Evolutionary conservation across 1,140 invertebrate species (phyloP).

Genomic region (Tetraneura akinire): DNA sequence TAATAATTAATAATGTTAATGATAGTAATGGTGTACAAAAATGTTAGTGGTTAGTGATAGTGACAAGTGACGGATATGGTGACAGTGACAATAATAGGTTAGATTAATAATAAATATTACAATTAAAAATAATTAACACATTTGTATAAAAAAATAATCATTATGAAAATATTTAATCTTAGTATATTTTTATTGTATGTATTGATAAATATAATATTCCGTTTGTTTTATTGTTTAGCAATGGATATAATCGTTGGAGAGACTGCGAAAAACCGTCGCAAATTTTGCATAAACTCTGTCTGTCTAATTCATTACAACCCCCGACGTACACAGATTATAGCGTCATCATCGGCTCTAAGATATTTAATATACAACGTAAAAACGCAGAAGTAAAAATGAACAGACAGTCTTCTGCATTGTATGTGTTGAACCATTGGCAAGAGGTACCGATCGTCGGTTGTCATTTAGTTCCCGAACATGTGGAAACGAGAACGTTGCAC

Average conservation of each 20-base stretch:
- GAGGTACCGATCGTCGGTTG: conserved; percentile 75
- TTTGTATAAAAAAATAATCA: too few species aligned
- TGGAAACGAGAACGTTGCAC: conserved; percentile 81
- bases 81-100: too few species aligned
- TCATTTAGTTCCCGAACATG: conserved; percentile 82
- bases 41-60: too few species aligned
- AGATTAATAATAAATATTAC: too few species aligned
- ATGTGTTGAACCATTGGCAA: conserved; percentile 61
- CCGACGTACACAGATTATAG: background rate
- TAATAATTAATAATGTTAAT: too few species aligned
- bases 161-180: too few species aligned
- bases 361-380: background rate
- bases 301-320: background rate
- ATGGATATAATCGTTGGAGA: conserved; percentile 31
- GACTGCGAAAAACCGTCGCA: background rate
- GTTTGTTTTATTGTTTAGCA: too few species aligned
- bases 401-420: conserved; percentile 52
- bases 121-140: too few species aligned
- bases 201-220: too few species aligned
- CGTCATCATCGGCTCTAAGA: conserved; percentile 8
- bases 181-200: too few species aligned
- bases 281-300: conserved; percentile 15
- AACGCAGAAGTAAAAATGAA: background rate
- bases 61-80: too few species aligned
- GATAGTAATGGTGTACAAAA: too few species aligned